phyloP scores from a whole-genome alignment of 2,888 invertebrate genomes.

The Ennomos fuscantarius region DNA sequence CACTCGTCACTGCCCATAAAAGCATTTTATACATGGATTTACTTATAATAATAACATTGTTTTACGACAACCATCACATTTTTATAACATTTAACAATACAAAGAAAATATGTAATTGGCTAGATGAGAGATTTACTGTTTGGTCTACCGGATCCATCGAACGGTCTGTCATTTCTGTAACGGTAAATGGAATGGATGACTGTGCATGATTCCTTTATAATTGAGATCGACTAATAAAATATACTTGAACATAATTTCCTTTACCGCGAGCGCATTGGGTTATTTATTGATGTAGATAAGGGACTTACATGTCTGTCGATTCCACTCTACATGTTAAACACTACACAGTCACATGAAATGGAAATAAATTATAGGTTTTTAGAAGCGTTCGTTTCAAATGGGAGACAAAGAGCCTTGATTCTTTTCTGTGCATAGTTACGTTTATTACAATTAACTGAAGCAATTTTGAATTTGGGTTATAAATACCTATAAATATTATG shows the following conservation, averaged over 20 bases:
- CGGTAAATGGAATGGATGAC: constrained; percentile 79
- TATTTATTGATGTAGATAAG: constrained; percentile 21
- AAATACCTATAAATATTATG: no score
- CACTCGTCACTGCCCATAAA: constrained; percentile 7
- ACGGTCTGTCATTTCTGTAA: constrained; percentile 68
- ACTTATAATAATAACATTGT: constrained; percentile 18
- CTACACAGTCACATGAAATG: neutral
- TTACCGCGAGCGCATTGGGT: constrained; percentile 3
- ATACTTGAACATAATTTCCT: constrained; percentile 19
- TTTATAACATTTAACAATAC: constrained; percentile 27
- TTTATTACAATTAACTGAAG: no score
- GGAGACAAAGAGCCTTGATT: no score
- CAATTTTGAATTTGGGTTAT: no score
- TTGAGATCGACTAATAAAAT: constrained; percentile 62
- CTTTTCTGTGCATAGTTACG: no score
- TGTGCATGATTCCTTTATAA: constrained; percentile 74
- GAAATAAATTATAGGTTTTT: neutral
- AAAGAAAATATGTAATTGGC: constrained; percentile 23
- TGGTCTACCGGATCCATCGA: constrained; percentile 27
- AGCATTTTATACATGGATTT: constrained; percentile 12
- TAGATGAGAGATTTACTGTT: constrained; percentile 27
- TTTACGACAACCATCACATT: constrained; percentile 21
- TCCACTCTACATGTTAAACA: neutral
- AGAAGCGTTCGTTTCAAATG: neutral
- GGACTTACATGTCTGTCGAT: constrained; percentile 6